phyloP scores from a whole-genome alignment of 2,797 vertebrate genomes.

The Scolopax rusticola region DNA sequence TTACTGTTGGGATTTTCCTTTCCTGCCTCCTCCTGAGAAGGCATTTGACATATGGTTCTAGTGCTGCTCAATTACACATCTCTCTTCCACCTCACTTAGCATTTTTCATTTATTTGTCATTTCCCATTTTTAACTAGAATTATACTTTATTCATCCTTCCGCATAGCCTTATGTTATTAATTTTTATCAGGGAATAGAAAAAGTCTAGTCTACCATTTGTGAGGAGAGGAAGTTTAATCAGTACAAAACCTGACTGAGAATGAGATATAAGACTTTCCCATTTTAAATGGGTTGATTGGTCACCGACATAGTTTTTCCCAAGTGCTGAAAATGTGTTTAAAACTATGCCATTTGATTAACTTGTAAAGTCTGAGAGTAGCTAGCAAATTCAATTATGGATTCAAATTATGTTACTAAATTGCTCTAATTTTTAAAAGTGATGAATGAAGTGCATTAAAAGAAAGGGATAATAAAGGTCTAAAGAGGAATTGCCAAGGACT shows the following conservation, averaged over 20 bases:
- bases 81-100: slow-evolving; percentile 72
- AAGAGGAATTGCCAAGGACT: slow-evolving; percentile 59
- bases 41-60: slow-evolving; percentile 64
- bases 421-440: slow-evolving; percentile 80
- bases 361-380: slow-evolving; percentile 71
- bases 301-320: background rate
- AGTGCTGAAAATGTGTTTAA: slow-evolving; percentile 66
- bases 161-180: slow-evolving; percentile 44
- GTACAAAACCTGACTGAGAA: slow-evolving; percentile 22
- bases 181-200: slow-evolving; percentile 60
- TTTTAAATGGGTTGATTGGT: slow-evolving; percentile 53
- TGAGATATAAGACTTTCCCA: background rate
- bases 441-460: slow-evolving; percentile 75
- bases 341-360: slow-evolving; percentile 75
- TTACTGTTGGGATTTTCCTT: slow-evolving; percentile 34
- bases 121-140: slow-evolving; percentile 73
- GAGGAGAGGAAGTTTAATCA: slow-evolving; percentile 66
- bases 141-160: slow-evolving; percentile 69
- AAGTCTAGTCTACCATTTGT: slow-evolving; percentile 40
- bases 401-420: slow-evolving; percentile 80
- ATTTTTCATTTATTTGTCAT: slow-evolving; percentile 78
- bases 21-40: slow-evolving; percentile 38
- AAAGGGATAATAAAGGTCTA: slow-evolving; percentile 69
- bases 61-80: slow-evolving; percentile 71
- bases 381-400: slow-evolving; percentile 81